A percentile compares a stretch with the other conserved stretches of the same genome.
Conservation (phyloP, 2,888 invertebrate genomes). For the Patella depressa region DNA sequence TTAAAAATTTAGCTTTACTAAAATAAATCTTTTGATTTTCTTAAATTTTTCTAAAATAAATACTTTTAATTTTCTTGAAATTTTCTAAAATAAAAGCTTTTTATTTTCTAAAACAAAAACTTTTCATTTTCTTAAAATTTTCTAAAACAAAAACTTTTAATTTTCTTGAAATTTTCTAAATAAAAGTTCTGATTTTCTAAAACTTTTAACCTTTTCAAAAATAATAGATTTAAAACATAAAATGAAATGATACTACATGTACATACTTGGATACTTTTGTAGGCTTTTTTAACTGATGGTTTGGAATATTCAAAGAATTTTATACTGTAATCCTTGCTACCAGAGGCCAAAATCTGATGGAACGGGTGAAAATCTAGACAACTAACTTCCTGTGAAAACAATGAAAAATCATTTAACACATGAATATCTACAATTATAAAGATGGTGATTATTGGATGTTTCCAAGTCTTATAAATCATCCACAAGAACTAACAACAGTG, state of each 20-base stretch:
- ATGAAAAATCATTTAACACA: slow-evolving; percentile 4
- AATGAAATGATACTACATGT: background rate
- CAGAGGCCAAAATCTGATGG: slow-evolving; percentile 90
- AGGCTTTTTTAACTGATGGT: slow-evolving; percentile 97
- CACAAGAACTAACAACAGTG: too few species aligned
- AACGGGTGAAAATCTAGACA: slow-evolving; percentile 94
- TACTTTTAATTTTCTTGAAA: background rate
- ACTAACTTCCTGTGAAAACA: slow-evolving; percentile 83
- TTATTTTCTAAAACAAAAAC: background rate
- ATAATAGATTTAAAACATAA: background rate
- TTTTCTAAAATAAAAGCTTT: background rate
- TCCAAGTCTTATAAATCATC: too few species aligned
- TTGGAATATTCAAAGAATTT: slow-evolving; percentile 98
- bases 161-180: background rate
- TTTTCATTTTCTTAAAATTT: background rate
- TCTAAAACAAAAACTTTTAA: background rate
- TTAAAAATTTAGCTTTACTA: too few species aligned
- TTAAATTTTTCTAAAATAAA: background rate
- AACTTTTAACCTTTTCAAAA: background rate
- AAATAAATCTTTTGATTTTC: too few species aligned
- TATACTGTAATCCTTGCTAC: slow-evolving; percentile 92
- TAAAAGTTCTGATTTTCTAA: background rate
- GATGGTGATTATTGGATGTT: too few species aligned
- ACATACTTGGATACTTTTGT: slow-evolving; percentile 89
- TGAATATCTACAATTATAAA: background rate